Conservation (phyloP, 2,888 invertebrate genomes). For the Julus scandinavius region DNA sequence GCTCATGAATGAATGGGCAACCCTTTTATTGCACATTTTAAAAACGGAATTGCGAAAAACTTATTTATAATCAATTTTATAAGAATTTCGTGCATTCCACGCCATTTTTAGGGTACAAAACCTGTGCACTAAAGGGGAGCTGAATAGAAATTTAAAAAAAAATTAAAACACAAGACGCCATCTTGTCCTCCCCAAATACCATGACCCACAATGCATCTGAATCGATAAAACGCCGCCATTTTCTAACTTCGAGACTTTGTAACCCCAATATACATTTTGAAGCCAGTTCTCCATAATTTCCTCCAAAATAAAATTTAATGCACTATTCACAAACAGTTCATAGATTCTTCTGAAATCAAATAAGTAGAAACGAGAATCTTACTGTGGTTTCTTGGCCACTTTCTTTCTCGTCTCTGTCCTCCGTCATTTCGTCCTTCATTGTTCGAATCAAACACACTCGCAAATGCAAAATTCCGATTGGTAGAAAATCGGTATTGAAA, state of each 20-base stretch:
- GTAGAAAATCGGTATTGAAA: neutral
- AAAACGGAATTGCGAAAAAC: neutral
- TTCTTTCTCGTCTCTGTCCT: constrained; percentile 58
- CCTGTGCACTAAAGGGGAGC: neutral
- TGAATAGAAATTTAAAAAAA: neutral
- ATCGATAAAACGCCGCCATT: constrained; percentile 49
- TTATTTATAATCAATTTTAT: neutral
- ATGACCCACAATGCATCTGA: constrained; percentile 36
- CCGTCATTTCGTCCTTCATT: constrained; percentile 57
- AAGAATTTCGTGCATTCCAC: neutral
- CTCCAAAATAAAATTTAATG: constrained; percentile 31
- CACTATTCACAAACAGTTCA: constrained; percentile 24
- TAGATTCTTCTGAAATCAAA: constrained; percentile 49
- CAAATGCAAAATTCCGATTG: constrained; percentile 44
- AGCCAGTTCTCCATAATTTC: neutral
- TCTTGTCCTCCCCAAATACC: neutral
- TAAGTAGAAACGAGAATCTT: constrained; percentile 47
- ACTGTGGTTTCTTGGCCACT: constrained; percentile 57
- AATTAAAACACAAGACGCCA: neutral
- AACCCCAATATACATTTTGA: neutral
- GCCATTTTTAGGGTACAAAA: neutral
- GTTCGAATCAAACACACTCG: constrained; percentile 32
- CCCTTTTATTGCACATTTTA: neutral
- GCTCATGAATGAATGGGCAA: neutral
- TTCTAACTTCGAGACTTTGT: neutral